phyloP scores from a whole-genome alignment of 2,888 invertebrate species.

The Leptogaster cylindrica region DNA sequence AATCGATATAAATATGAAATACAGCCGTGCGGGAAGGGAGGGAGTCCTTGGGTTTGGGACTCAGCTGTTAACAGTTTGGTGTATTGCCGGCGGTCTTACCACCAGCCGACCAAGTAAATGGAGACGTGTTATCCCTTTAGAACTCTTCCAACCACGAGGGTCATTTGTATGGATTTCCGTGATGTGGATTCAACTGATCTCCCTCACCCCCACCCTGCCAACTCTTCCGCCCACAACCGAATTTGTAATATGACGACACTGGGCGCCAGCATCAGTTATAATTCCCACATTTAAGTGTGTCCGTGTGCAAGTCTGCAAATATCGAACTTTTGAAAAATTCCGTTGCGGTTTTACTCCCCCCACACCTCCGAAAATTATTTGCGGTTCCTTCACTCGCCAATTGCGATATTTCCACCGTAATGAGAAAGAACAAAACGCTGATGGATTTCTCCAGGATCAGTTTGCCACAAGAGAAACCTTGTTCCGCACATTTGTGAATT shows the following conservation, averaged over 20 bases:
- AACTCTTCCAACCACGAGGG: constrained; percentile 29
- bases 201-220: constrained; percentile 4
- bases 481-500: too few relatives aligned
- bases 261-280: constrained; percentile 5
- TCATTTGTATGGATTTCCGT: constrained; percentile 33
- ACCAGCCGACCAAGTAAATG: constrained; percentile 15
- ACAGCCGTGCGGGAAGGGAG: constrained; percentile 33
- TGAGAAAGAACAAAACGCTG: too few relatives aligned
- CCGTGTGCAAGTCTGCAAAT: not conserved
- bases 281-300: constrained; percentile 25
- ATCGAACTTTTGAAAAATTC: too few relatives aligned
- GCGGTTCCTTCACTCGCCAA: too few relatives aligned
- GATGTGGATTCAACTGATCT: not conserved
- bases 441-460: too few relatives aligned
- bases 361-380: too few relatives aligned
- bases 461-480: too few relatives aligned
- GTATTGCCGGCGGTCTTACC: constrained; percentile 14
- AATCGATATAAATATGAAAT: constrained; percentile 43
- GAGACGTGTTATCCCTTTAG: constrained; percentile 25
- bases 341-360: too few relatives aligned
- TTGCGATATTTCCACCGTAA: too few relatives aligned
- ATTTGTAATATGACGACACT: constrained; percentile 19
- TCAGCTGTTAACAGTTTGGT: constrained; percentile 40
- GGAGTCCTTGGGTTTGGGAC: constrained; percentile 36
- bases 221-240: too few relatives aligned